These are phyloP conservation scores for Silurus aristotelis DNA, from an alignment of 2,797 vertebrate species.

Conservation along the genomic window DNA sequence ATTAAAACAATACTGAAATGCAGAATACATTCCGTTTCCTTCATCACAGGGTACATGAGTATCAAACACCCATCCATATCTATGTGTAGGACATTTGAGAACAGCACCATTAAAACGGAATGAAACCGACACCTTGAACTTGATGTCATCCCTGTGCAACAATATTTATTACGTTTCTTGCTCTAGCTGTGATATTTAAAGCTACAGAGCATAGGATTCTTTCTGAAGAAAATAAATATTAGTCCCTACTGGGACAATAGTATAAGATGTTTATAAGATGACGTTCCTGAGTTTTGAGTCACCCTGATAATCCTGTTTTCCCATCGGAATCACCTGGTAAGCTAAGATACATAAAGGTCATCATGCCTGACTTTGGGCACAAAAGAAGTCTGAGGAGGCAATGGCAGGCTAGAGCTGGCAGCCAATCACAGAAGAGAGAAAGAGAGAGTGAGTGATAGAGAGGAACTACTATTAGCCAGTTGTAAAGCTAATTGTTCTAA, in stretches of 20 bases:
- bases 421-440: conserved; percentile 6
- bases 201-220: neutral
- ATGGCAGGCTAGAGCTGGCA: neutral
- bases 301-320: conserved; percentile 12
- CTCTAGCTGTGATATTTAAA: neutral
- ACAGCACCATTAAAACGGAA: neutral
- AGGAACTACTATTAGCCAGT: neutral
- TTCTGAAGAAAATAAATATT: neutral
- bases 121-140: neutral
- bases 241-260: neutral
- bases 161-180: neutral
- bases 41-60: neutral
- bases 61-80: neutral
- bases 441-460: neutral
- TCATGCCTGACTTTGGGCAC: conserved; percentile 20
- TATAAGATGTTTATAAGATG: neutral
- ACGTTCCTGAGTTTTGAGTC: conserved; percentile 19
- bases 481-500: neutral
- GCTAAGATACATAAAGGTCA: neutral
- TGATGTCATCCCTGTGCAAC: neutral
- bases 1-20: neutral
- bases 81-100: neutral
- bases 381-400: neutral
- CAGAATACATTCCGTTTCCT: neutral
- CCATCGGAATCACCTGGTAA: neutral